phyloP scores from a whole-genome alignment of 2,113 vertebrate species.

The Festucalex cinctus region DNA sequence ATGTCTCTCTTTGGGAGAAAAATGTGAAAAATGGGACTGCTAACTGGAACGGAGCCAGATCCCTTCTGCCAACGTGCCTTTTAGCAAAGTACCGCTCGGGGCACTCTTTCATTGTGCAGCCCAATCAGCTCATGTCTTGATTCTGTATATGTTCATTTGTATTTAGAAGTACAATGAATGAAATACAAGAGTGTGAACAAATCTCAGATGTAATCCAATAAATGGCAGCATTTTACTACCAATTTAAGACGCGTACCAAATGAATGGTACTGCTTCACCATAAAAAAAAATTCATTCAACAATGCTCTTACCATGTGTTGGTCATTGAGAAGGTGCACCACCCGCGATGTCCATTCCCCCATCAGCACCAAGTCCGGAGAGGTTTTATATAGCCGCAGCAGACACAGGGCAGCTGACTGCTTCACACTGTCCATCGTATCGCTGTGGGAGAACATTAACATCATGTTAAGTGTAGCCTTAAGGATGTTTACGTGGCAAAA shows the following conservation, averaged over 20 bases:
- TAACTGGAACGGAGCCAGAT: background rate
- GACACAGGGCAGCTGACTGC: conserved; percentile 87
- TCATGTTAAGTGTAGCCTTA: background rate
- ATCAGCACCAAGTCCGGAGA: conserved; percentile 90
- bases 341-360: conserved; percentile 91
- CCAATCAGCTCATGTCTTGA: background rate
- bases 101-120: background rate
- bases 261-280: too few relatives aligned
- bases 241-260: background rate
- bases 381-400: conserved; percentile 87
- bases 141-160: background rate
- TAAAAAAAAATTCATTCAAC: background rate
- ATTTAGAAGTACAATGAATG: background rate
- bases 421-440: conserved; percentile 96
- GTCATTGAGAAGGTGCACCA: conserved; percentile 90
- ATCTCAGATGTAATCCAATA: background rate
- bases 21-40: background rate
- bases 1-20: background rate
- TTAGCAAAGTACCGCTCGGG: background rate
- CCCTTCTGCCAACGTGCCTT: background rate
- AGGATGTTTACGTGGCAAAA: background rate
- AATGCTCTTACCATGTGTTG: conserved; percentile 84
- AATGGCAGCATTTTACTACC: background rate
- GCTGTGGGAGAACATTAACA: conserved; percentile 49
- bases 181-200: background rate